Percentiles rank a stretch among this genome's conserved stretches.
Conservation (phyloP, 2,113 vertebrate genomes). For the Nesogale talazaci region DNA sequence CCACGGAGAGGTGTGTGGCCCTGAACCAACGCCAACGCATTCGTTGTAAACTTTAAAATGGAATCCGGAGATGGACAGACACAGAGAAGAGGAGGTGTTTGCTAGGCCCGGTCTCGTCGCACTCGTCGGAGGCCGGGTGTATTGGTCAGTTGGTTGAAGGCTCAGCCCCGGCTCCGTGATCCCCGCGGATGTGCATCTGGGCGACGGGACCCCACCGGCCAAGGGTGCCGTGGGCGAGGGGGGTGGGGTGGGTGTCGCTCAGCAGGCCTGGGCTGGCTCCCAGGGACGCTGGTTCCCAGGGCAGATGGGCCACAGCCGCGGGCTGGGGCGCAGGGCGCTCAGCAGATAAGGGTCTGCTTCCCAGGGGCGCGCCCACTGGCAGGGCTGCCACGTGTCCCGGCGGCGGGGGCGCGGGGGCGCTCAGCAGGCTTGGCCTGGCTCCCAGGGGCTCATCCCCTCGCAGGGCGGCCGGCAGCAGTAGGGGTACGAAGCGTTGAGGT, state of each 20-base stretch:
- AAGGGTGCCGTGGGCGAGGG: too few relatives aligned
- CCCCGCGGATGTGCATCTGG: too few relatives aligned
- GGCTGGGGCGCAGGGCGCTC: too few relatives aligned
- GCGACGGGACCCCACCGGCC: too few relatives aligned
- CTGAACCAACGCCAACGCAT: slow-evolving; percentile 78
- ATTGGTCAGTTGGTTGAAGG: not conserved
- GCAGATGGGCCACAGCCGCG: too few relatives aligned
- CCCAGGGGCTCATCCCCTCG: slow-evolving; percentile 91
- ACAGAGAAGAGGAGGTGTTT: slow-evolving; percentile 45
- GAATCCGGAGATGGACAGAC: slow-evolving; percentile 66
- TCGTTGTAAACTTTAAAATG: slow-evolving; percentile 80
- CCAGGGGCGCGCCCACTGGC: too few relatives aligned
- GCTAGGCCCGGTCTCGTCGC: slow-evolving; percentile 26
- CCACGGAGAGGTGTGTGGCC: slow-evolving; percentile 71
- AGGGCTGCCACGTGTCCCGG: not conserved
- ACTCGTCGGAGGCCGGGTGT: not conserved
- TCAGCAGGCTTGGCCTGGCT: slow-evolving; percentile 82
- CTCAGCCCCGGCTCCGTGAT: not conserved
- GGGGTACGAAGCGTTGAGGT: slow-evolving; percentile 92
- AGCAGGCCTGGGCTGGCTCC: too few relatives aligned
- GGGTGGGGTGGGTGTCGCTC: too few relatives aligned
- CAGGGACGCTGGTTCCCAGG: too few relatives aligned
- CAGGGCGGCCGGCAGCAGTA: slow-evolving; percentile 93
- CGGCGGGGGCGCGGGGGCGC: not conserved
- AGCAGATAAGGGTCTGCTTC: too few relatives aligned